A percentile compares a stretch with the other conserved stretches of the same genome.
Conservation (phyloP, 2,797 vertebrate species). For the Hemitrygon akajei region DNA sequence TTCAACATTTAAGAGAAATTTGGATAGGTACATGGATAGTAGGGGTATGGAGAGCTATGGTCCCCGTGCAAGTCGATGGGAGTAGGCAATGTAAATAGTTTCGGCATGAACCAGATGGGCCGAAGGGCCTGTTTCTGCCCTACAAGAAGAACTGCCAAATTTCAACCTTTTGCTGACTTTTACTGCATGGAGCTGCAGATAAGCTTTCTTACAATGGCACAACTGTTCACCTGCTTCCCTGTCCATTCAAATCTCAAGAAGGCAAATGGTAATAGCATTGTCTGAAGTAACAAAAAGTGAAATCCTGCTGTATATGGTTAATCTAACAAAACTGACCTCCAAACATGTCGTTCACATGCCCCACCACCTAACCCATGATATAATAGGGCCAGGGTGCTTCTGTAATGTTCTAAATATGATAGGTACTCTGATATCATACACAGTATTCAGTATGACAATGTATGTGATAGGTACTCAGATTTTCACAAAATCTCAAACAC, state of each 20-base stretch:
- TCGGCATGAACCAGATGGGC: too few species aligned
- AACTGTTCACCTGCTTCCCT: not conserved
- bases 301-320: not conserved
- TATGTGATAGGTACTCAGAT: not conserved
- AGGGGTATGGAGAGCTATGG: too few species aligned
- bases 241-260: not conserved
- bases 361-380: not conserved
- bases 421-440: not conserved
- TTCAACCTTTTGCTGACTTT: not conserved
- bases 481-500: not conserved
- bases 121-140: too few species aligned
- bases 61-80: too few species aligned
- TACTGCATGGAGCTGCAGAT: not conserved
- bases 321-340: not conserved
- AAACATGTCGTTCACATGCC: not conserved
- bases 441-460: too few species aligned
- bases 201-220: not conserved
- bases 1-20: too few species aligned
- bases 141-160: not conserved
- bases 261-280: not conserved
- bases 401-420: not conserved
- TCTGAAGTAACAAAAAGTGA: not conserved
- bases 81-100: too few species aligned
- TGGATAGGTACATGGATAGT: too few species aligned
- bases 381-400: not conserved